These are phyloP conservation scores for Uropsilus gracilis DNA, from an alignment of 2,113 vertebrate genomes.

Conservation along the genomic window DNA sequence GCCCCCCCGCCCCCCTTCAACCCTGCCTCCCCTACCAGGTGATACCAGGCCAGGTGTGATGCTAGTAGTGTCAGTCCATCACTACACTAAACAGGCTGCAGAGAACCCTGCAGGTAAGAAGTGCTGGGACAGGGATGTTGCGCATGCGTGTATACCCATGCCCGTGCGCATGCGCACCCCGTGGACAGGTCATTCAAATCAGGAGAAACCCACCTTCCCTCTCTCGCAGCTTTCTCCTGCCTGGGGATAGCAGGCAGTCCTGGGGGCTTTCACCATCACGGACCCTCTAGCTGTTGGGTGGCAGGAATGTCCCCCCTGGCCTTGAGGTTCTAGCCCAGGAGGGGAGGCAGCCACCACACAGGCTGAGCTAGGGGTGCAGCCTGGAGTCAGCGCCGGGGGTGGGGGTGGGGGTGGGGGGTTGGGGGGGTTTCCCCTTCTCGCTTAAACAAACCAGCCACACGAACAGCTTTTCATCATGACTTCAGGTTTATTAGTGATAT, in stretches of 20 bases:
- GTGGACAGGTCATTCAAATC: background rate
- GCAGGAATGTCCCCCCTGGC: background rate
- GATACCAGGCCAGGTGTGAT: background rate
- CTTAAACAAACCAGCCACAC: constrained; percentile 75
- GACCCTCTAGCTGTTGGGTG: background rate
- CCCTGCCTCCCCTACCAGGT: accelerated
- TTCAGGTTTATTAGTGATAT: constrained; percentile 87
- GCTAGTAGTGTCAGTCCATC: background rate
- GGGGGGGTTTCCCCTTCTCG: accelerated
- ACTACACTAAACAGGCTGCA: accelerated
- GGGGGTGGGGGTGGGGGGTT: no score
- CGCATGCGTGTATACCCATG: no score
- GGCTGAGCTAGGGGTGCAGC: accelerated
- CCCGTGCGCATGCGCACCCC: no score
- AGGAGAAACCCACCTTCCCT: background rate
- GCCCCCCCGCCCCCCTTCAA: background rate
- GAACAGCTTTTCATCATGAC: constrained; percentile 76
- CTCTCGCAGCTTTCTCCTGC: no score
- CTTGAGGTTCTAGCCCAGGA: background rate
- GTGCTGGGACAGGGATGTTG: no score
- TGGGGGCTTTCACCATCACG: background rate
- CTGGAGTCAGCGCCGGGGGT: no score
- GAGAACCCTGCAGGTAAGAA: background rate
- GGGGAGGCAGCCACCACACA: background rate
- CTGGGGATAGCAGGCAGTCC: background rate